phyloP scores from a whole-genome alignment of 2,113 vertebrate species.

The Lates calcarifer region DNA sequence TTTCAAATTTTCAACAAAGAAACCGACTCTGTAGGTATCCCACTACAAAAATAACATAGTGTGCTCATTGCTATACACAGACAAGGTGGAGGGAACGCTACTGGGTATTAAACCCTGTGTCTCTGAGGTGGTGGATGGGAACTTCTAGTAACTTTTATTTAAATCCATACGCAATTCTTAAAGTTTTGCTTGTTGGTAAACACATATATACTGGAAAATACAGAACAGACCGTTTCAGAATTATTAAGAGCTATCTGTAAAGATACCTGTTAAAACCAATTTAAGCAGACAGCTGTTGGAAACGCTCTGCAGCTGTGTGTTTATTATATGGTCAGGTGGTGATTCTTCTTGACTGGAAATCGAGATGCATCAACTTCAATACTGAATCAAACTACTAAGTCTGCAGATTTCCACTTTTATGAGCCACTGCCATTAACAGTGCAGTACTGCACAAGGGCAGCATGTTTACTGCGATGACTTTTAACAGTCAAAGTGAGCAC shows the following conservation, averaged over 20 bases:
- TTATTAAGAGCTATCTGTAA: background rate
- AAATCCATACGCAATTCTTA: background rate
- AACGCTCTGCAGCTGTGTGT: background rate
- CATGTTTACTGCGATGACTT: conserved; percentile 5
- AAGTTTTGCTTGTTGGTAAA: background rate
- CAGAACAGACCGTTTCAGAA: background rate
- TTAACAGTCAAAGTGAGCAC: conserved; percentile 12
- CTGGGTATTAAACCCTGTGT: background rate
- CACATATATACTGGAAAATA: background rate
- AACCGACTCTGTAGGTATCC: background rate
- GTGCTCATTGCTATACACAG: background rate
- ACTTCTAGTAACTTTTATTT: background rate
- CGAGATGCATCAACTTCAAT: background rate
- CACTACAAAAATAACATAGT: background rate
- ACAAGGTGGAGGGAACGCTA: background rate
- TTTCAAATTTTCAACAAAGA: background rate
- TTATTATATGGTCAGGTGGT: too few species aligned
- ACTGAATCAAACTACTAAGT: background rate
- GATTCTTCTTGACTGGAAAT: background rate
- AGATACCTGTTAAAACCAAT: background rate
- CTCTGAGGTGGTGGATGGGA: background rate
- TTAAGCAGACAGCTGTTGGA: background rate
- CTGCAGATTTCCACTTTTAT: background rate
- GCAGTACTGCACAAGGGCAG: background rate
- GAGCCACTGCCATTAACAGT: background rate